These are phyloP conservation scores for Clarias magur DNA, from an alignment of 2,113 vertebrate species.

Conservation along the genomic window DNA sequence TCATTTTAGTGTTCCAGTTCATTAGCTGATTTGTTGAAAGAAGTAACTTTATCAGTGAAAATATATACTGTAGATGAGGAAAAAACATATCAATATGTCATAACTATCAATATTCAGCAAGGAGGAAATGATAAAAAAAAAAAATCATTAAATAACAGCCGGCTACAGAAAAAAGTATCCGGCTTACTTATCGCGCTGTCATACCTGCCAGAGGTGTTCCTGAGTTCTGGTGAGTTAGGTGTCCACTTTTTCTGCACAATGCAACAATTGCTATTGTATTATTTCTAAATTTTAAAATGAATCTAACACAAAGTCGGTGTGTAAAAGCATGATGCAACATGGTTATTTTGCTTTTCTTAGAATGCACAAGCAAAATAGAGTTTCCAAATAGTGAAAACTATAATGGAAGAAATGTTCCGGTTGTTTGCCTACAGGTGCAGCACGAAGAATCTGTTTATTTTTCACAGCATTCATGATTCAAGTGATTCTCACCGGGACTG, in stretches of 20 bases:
- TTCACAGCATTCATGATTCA: not conserved
- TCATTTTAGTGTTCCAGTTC: not conserved
- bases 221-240: not conserved
- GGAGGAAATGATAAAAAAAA: not conserved
- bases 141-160: not conserved
- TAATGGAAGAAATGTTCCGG: not conserved
- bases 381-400: not conserved
- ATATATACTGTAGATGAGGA: not conserved
- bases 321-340: not conserved
- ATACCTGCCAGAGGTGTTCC: not conserved
- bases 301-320: not conserved
- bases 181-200: not conserved
- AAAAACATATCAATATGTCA: not conserved
- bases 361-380: not conserved
- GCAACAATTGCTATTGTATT: not conserved
- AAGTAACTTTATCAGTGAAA: not conserved
- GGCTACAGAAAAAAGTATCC: not conserved
- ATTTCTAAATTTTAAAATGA: not conserved
- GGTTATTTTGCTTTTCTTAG: not conserved
- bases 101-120: not conserved
- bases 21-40: not conserved
- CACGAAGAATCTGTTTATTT: not conserved
- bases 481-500: not conserved
- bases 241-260: not conserved
- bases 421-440: not conserved